phyloP scores from a whole-genome alignment of 2,797 vertebrate genomes.

The Anableps anableps region DNA sequence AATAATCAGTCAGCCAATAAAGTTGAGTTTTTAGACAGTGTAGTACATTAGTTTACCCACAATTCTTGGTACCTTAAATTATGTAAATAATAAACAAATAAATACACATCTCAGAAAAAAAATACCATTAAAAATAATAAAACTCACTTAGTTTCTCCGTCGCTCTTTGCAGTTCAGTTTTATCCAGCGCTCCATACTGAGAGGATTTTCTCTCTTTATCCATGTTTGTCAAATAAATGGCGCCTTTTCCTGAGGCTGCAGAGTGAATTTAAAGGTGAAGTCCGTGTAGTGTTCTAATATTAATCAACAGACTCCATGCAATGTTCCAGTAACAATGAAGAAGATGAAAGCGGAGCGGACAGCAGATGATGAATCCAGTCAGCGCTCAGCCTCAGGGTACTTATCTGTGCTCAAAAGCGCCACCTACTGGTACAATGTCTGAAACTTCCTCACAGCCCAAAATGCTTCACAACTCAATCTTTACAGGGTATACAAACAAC shows the following conservation, averaged over 20 bases:
- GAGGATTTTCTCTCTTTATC: slow-evolving; percentile 60
- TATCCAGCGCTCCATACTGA: slow-evolving; percentile 60
- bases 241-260: neutral
- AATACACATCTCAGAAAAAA: neutral
- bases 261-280: neutral
- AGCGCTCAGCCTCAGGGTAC: neutral
- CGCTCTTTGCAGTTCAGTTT: slow-evolving; percentile 32
- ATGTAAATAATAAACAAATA: neutral
- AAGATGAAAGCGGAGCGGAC: neutral
- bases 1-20: neutral
- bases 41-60: neutral
- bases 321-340: neutral
- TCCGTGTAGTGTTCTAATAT: neutral
- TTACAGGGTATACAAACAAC: neutral
- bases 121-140: neutral
- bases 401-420: slow-evolving; percentile 34
- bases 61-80: neutral
- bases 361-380: slow-evolving; percentile 15
- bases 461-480: neutral
- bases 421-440: slow-evolving; percentile 57
- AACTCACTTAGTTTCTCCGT: slow-evolving; percentile 52
- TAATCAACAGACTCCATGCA: slow-evolving; percentile 3
- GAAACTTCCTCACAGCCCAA: neutral
- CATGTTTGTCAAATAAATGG: slow-evolving; percentile 48
- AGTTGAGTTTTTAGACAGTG: neutral